Conservation (phyloP, 2,113 vertebrate species). For the Madoqua kirkii region DNA sequence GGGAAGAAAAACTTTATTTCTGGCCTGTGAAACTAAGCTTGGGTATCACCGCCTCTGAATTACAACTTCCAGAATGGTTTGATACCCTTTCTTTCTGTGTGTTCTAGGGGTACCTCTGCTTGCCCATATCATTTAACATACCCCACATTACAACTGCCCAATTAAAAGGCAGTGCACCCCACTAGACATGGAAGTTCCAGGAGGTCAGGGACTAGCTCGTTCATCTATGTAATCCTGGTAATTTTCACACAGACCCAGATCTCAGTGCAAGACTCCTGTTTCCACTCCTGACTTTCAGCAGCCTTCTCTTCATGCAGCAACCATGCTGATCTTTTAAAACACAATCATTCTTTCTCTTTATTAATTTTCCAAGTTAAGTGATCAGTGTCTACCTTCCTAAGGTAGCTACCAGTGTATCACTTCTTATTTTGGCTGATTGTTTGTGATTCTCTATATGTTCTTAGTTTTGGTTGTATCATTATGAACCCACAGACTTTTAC, state of each 20-base stretch:
- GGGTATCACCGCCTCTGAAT: not conserved
- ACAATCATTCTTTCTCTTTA: not conserved
- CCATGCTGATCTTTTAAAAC: not conserved
- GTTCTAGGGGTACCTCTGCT: too few relatives aligned
- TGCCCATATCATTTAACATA: not conserved
- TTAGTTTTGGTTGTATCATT: not conserved
- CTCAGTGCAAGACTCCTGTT: not conserved
- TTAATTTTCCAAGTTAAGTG: not conserved
- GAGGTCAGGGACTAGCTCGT: not conserved
- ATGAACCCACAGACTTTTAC: not conserved
- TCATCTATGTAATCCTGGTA: too few relatives aligned
- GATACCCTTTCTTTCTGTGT: not conserved
- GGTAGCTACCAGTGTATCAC: not conserved
- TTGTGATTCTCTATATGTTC: not conserved
- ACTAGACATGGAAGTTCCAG: not conserved
- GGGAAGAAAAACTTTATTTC: not conserved
- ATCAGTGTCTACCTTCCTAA: not conserved
- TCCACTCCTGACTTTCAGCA: not conserved
- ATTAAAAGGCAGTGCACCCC: not conserved
- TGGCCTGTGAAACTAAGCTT: not conserved
- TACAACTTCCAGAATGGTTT: not conserved
- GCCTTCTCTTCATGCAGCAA: not conserved
- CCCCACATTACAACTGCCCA: not conserved
- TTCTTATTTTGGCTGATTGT: not conserved
- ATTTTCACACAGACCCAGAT: not conserved